phyloP scores from a whole-genome alignment of 2,113 vertebrate species.

The Axis porcinus region DNA sequence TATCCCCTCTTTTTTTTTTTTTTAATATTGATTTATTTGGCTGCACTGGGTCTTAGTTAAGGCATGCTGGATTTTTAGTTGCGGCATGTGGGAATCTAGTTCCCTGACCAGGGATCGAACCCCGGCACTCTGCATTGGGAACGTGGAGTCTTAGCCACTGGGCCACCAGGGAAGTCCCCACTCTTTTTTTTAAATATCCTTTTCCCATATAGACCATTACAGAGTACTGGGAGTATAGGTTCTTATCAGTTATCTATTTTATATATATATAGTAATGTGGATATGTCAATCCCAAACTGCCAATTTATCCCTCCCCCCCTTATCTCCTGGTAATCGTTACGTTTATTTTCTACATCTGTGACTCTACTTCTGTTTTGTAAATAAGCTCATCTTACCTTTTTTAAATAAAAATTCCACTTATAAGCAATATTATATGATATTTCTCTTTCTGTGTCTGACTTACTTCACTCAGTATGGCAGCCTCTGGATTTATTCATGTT shows the following conservation, averaged over 20 bases:
- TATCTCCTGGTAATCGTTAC: neutral
- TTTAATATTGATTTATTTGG: neutral
- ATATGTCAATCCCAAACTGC: neutral
- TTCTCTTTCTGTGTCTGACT: neutral
- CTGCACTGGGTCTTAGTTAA: neutral
- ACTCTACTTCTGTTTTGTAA: neutral
- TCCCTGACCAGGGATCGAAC: neutral
- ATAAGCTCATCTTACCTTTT: neutral
- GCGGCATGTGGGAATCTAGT: neutral
- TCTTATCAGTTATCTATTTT: neutral
- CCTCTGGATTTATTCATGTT: neutral
- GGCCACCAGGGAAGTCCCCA: neutral
- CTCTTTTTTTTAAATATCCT: neutral
- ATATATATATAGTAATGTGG: neutral
- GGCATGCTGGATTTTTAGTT: neutral
- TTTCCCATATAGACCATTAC: neutral
- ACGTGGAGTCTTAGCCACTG: neutral
- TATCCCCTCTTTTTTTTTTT: neutral
- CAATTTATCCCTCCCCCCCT: neutral
- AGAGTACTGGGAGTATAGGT: neutral
- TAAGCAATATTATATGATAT: neutral
- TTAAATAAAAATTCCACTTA: neutral
- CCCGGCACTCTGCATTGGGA: neutral
- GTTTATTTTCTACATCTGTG: neutral
- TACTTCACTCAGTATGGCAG: neutral